Evolutionary conservation across 2,113 vertebrate genomes (phyloP).

Genomic region (Pica pica): DNA sequence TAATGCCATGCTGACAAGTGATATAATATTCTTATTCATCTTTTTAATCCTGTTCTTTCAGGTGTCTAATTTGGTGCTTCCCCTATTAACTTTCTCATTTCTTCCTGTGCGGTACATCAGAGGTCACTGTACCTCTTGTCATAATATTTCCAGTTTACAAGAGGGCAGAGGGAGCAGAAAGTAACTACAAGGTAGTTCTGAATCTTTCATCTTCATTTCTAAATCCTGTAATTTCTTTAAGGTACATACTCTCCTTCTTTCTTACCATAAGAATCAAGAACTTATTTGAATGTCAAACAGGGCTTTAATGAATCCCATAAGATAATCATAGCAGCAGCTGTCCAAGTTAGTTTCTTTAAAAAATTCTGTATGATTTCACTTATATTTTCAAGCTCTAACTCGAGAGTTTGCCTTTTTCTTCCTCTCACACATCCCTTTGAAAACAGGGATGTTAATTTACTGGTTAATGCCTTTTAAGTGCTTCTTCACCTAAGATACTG

Average conservation of each 20-base stretch:
- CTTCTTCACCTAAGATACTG: neutral
- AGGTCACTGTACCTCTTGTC: neutral
- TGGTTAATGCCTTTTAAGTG: neutral
- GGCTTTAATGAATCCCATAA: constrained; percentile 48
- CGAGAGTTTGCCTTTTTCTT: neutral
- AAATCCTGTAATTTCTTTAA: constrained; percentile 46
- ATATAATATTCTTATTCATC: neutral
- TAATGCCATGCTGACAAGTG: neutral
- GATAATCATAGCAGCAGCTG: constrained; percentile 48
- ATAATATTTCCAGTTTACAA: constrained; percentile 27
- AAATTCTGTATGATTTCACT: constrained; percentile 56
- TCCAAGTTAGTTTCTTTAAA: constrained; percentile 64
- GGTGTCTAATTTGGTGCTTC: constrained; percentile 1
- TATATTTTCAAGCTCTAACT: constrained; percentile 30
- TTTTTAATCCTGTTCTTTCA: constrained; percentile 5
- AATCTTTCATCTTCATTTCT: constrained; percentile 57
- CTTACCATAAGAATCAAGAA: constrained; percentile 30
- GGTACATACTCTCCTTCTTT: constrained; percentile 5
- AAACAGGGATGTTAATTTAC: constrained; percentile 1
- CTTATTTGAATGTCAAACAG: constrained; percentile 56
- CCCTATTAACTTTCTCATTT: constrained; percentile 12
- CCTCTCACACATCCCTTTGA: neutral
- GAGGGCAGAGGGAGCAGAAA: constrained; percentile 18
- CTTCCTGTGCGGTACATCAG: constrained; percentile 1
- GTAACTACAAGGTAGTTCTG: constrained; percentile 20